Evolutionary conservation across 2,113 vertebrate species (phyloP).

Genomic region (Etia nguti): DNA sequence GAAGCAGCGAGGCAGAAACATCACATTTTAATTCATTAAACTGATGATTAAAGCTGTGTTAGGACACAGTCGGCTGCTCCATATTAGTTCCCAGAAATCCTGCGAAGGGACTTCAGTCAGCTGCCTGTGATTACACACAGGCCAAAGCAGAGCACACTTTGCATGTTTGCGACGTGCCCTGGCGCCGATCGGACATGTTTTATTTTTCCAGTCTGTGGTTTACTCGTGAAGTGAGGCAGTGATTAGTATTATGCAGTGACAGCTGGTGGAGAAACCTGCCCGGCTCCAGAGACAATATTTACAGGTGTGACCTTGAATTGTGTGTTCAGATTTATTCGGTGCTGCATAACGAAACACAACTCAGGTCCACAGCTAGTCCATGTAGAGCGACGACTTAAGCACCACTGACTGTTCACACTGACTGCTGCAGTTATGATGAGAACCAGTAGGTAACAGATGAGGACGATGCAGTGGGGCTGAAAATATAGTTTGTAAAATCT

Average conservation of each 20-base stretch:
- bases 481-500: not conserved
- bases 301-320: slow-evolving; percentile 6
- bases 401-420: not conserved
- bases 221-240: not conserved
- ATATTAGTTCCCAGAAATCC: not conserved
- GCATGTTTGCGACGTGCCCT: not conserved
- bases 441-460: not conserved
- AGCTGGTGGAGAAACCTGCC: not conserved
- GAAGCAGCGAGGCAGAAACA: not conserved
- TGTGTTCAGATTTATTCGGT: not conserved
- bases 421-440: not conserved
- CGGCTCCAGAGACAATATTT: not conserved
- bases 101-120: not conserved
- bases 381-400: not conserved
- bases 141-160: not conserved
- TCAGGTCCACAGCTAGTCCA: not conserved
- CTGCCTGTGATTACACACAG: not conserved
- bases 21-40: slow-evolving; percentile 9
- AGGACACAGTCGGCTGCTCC: not conserved
- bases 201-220: not conserved
- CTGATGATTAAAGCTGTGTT: slow-evolving; percentile 19
- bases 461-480: not conserved
- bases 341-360: not conserved
- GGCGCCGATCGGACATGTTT: not conserved
- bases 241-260: not conserved